phyloP scores from a whole-genome alignment of 2,888 invertebrate species.

The Netelia virgata region DNA sequence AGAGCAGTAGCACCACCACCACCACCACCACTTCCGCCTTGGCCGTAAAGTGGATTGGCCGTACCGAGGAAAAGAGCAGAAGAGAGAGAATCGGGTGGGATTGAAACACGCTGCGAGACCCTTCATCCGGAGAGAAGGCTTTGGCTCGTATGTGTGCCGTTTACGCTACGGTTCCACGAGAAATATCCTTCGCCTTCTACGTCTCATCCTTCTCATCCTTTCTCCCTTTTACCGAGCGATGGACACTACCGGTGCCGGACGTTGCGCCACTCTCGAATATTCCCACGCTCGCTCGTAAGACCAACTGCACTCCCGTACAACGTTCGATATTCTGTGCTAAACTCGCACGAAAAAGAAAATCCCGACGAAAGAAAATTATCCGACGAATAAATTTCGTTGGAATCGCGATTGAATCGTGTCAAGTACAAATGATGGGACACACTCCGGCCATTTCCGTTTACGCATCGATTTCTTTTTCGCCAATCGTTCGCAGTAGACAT shows the following conservation, averaged over 20 bases:
- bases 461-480: no score
- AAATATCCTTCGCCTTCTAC: slow-evolving; percentile 29
- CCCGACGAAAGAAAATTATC: background rate
- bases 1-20: slow-evolving; percentile 33
- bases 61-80: slow-evolving; percentile 24
- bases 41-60: slow-evolving; percentile 64
- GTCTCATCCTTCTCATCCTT: slow-evolving; percentile 42
- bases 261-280: slow-evolving; percentile 17
- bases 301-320: background rate
- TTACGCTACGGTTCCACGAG: slow-evolving; percentile 2
- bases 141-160: slow-evolving; percentile 47
- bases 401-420: background rate
- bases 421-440: background rate
- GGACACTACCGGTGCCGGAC: slow-evolving; percentile 20
- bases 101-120: slow-evolving; percentile 55
- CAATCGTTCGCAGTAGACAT: no score
- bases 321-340: background rate
- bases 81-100: slow-evolving; percentile 30
- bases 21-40: slow-evolving; percentile 25
- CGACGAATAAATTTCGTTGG: background rate
- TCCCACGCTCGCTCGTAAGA: slow-evolving; percentile 22
- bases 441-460: no score
- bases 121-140: slow-evolving; percentile 35
- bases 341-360: background rate
- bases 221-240: slow-evolving; percentile 25